Percentiles rank a stretch among this genome's conserved stretches.
phyloP scores from a whole-genome alignment of 1,140 invertebrate species.

The Drosophila ironensis region DNA sequence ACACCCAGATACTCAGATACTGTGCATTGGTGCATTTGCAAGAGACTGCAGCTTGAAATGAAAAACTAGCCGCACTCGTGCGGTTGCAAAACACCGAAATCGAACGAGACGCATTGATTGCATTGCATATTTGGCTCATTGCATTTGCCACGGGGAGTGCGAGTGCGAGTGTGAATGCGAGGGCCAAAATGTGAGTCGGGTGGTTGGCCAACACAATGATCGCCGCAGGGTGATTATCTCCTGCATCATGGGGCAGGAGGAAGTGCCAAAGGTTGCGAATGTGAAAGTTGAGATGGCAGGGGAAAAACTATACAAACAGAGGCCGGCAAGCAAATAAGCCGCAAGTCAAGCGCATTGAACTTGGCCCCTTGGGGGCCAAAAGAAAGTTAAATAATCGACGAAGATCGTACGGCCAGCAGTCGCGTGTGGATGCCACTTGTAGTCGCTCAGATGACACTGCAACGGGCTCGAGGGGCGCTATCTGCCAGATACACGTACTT shows the following conservation, averaged over 20 bases:
- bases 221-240: not conserved
- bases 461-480: not conserved
- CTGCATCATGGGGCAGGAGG: conserved; percentile 16
- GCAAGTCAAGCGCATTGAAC: conserved; percentile 70
- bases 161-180: too few relatives aligned
- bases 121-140: conserved; percentile 24
- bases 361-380: conserved; percentile 48
- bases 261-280: conserved; percentile 71
- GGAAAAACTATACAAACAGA: not conserved
- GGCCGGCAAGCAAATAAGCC: conserved; percentile 37
- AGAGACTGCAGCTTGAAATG: too few relatives aligned
- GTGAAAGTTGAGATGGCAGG: conserved; percentile 65
- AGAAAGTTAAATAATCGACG: conserved; percentile 70
- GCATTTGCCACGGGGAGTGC: conserved; percentile 28
- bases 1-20: conserved; percentile 1
- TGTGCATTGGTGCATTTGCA: too few relatives aligned
- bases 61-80: conserved; percentile 36
- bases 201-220: conserved; percentile 20
- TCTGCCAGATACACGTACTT: conserved; percentile 30
- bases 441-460: not conserved
- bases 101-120: conserved; percentile 46
- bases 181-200: conserved; percentile 22
- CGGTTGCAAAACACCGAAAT: conserved; percentile 43
- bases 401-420: conserved; percentile 33
- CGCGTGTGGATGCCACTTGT: conserved; percentile 37